phyloP scores from a whole-genome alignment of 2,113 vertebrate species.

The Otocyon megalotis region DNA sequence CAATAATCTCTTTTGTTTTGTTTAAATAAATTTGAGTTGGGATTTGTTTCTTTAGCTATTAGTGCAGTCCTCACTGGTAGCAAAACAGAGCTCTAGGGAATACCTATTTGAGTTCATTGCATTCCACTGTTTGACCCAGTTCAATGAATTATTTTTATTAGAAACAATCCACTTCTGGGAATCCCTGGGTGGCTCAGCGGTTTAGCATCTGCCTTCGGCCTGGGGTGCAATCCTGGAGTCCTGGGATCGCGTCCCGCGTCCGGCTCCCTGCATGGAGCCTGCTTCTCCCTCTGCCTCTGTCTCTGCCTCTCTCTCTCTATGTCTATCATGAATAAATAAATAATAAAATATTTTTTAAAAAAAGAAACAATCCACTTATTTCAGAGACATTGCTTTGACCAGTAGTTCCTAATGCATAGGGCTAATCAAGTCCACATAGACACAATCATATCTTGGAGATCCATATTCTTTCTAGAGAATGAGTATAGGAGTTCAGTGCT shows the following conservation, averaged over 20 bases:
- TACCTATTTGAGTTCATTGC: not conserved
- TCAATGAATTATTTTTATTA: constrained; percentile 2
- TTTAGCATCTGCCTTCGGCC: no score
- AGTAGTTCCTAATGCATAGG: not conserved
- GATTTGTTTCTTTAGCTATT: not conserved
- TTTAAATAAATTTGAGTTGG: not conserved
- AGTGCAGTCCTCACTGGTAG: not conserved
- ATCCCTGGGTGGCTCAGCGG: no score
- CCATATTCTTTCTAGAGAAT: not conserved
- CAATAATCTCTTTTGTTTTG: not conserved
- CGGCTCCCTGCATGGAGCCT: no score
- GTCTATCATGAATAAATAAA: no score
- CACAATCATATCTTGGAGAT: not conserved
- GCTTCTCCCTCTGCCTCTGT: no score
- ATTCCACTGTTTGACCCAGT: not conserved
- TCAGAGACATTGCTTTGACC: constrained; percentile 11
- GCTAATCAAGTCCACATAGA: constrained; percentile 46
- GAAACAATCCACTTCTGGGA: not conserved
- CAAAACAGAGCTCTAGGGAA: not conserved
- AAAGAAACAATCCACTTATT: not conserved
- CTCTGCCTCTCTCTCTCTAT: no score
- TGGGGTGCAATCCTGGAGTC: no score
- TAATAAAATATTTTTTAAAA: no score
- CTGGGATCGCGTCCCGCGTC: no score
- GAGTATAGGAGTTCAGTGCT: not conserved